Evolutionary conservation across 64 coral and sea anemone genomes (phyloP), one percentile per base, ranked within the genome.

Genomic region (Exaiptasia diaphana): DNA sequence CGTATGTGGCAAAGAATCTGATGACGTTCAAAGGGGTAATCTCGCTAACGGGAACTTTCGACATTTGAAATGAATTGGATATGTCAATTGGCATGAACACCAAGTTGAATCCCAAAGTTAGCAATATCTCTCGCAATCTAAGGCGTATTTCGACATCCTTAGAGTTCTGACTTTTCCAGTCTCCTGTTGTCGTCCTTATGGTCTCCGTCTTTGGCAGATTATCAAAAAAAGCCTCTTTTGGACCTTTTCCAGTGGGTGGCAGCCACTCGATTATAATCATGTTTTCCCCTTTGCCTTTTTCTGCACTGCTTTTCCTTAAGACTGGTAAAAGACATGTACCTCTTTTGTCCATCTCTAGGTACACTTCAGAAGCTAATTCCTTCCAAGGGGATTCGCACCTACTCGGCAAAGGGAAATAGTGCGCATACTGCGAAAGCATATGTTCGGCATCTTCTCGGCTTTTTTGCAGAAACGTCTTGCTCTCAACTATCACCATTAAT

Each of bases 241-340:
- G 36, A 43, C 78, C 63, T 53, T 77, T n/a, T 24, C 64, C 85
- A 0, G 46, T 83, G 17, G 79, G 71, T 75, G 85, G 18, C 18
- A 93, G 55, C 91, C 91, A 93, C 36, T 71, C 67, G n/a, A 71
- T 71, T 11, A 7, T 41, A 11, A 71, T 10, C 17, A 0, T 41
- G 1, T 41, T 42, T 71, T 42, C 11, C 13, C 14, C 4, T 39
- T 7, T 17, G 18, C 25, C 36, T 41, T 10, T 15, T 41, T 20
- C 11, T 32, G 9, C 4, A n/a, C 20, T 71, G 28, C 34, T 15
- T 30, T 14, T 22, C 26, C 85, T 69, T 12, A 88, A 12, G 39
- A 88, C 91, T 14, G 91, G 91, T 18, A 93, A 71, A 32, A 93
- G 54, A 50, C 78, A 50, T 9, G 83, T 41, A n/a, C 39, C 37